Evolutionary conservation across 2,888 invertebrate species (phyloP).

Genomic region (Meloe dianella): DNA sequence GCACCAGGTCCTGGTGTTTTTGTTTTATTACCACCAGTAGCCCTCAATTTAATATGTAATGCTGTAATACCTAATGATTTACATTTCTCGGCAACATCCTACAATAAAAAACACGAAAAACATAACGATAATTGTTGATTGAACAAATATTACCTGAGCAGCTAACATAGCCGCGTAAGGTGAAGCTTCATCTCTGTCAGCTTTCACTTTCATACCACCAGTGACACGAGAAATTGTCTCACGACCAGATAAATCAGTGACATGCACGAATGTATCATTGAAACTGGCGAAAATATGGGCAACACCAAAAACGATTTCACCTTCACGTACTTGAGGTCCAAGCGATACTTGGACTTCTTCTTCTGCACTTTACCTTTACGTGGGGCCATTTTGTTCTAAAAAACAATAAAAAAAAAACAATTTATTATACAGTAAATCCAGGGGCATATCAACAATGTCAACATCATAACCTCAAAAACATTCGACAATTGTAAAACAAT

Average conservation of each 20-base stretch:
- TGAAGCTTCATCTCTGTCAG: slow-evolving; percentile 99
- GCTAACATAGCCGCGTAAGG: slow-evolving; percentile 99
- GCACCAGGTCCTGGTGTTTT: slow-evolving; percentile 99
- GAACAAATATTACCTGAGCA: slow-evolving; percentile 77
- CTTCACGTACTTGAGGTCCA: slow-evolving; percentile 95
- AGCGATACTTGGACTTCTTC: slow-evolving; percentile 96
- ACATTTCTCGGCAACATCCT: slow-evolving; percentile 99
- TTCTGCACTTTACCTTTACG: slow-evolving; percentile 95
- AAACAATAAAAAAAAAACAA: not conserved
- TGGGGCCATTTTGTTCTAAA: slow-evolving; percentile 80
- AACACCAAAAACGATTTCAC: slow-evolving; percentile 97
- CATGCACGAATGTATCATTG: slow-evolving; percentile 99
- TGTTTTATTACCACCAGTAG: slow-evolving; percentile 93
- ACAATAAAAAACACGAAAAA: slow-evolving; percentile 32
- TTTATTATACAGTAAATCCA: not conserved
- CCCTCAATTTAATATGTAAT: slow-evolving; percentile 96
- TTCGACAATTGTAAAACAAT: not conserved
- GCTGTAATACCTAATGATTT: slow-evolving; percentile 97
- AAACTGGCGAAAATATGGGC: slow-evolving; percentile 99
- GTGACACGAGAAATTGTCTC: slow-evolving; percentile 95
- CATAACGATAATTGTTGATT: not conserved
- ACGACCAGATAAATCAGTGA: slow-evolving; percentile 97
- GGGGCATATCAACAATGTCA: not conserved
- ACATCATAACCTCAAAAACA: not conserved
- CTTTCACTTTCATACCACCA: slow-evolving; percentile 99